These are phyloP conservation scores for Ceuthmochares aereus DNA, from an alignment of 2,113 vertebrate species.

Conservation along the genomic window DNA sequence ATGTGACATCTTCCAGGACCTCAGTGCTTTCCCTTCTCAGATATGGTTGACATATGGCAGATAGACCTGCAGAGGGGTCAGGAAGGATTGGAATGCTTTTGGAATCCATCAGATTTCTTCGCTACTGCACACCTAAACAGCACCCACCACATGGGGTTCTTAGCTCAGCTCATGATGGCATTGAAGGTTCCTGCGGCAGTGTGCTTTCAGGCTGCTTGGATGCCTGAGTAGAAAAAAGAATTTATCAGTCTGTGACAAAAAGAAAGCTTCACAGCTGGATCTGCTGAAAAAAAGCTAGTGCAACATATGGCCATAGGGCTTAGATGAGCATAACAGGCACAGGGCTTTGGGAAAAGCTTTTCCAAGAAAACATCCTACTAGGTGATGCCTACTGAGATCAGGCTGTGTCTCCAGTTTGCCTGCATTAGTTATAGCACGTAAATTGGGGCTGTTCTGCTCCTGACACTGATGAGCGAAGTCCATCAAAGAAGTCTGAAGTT, in stretches of 20 bases:
- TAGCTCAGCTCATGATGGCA: not conserved
- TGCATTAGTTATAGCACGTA: not conserved
- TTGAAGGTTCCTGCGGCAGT: not conserved
- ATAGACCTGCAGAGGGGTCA: not conserved
- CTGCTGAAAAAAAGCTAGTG: not conserved
- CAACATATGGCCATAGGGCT: not conserved
- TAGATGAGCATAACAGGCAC: not conserved
- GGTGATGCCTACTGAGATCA: not conserved
- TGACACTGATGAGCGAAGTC: not conserved
- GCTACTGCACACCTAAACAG: not conserved
- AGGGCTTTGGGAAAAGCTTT: not conserved
- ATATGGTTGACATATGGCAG: not conserved
- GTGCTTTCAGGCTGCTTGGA: not conserved
- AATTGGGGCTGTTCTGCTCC: not conserved
- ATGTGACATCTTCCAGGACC: not conserved
- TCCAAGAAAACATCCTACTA: not conserved
- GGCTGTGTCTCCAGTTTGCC: not conserved
- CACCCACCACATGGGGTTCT: accelerated
- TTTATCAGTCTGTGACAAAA: not conserved
- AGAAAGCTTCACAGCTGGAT: not conserved
- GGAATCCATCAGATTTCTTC: not conserved
- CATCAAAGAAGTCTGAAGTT: not conserved
- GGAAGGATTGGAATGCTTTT: not conserved
- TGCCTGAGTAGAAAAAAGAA: not conserved
- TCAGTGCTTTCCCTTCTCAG: not conserved